Conservation (phyloP, 2,888 invertebrate genomes). For the Shargacucullia verbasci region DNA sequence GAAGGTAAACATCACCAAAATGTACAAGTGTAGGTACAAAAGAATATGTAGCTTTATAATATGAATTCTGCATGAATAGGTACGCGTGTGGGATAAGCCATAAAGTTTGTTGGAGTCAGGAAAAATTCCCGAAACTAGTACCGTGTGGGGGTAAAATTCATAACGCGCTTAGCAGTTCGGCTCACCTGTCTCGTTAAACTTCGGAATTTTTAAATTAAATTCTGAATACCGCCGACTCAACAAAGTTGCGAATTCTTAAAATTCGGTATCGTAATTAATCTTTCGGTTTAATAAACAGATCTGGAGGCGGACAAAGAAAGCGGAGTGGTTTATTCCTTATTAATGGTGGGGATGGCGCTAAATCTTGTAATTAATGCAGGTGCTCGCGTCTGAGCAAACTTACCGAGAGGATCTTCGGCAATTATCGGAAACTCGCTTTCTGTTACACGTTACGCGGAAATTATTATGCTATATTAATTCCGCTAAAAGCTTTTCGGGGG, state of each 20-base stretch:
- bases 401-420: constrained; percentile 73
- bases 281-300: constrained; percentile 81
- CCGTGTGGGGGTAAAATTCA: constrained; percentile 82
- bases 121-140: constrained; percentile 85
- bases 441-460: constrained; percentile 75
- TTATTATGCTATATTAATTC: constrained; percentile 78
- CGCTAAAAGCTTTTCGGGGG: constrained; percentile 72
- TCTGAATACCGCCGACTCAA: constrained; percentile 81
- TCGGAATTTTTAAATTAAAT: constrained; percentile 89
- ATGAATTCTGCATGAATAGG: constrained; percentile 68
- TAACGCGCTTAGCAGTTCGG: constrained; percentile 86
- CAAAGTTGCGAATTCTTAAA: constrained; percentile 87
- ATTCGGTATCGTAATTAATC: constrained; percentile 85
- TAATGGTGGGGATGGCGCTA: constrained; percentile 83
- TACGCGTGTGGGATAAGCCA: constrained; percentile 77
- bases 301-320: constrained; percentile 72
- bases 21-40: constrained; percentile 41
- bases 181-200: constrained; percentile 88
- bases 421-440: constrained; percentile 81
- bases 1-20: constrained; percentile 47
- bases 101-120: constrained; percentile 79
- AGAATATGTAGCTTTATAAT: constrained; percentile 62
- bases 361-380: constrained; percentile 87
- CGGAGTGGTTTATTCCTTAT: constrained; percentile 80
- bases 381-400: constrained; percentile 75